A percentile compares a stretch with the other conserved stretches of the same genome.
Evolutionary conservation across 2,113 vertebrate species (phyloP).

Genomic region (Scomber scombrus): DNA sequence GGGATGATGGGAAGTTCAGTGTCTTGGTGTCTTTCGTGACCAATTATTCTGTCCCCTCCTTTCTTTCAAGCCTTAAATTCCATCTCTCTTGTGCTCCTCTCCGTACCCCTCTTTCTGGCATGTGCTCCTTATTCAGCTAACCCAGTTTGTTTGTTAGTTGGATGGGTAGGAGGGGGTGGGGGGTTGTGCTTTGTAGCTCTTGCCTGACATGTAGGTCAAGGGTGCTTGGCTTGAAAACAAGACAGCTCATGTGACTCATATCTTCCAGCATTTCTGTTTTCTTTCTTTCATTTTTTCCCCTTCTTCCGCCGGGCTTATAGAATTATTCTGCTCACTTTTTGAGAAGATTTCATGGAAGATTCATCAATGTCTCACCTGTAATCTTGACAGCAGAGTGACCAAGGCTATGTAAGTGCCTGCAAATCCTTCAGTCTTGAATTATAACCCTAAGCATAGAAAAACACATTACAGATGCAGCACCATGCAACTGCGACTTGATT

Average conservation of each 20-base stretch:
- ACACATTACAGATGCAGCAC: conserved; percentile 68
- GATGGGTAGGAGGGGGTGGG: conserved; percentile 42
- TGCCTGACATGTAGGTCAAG: conserved; percentile 65
- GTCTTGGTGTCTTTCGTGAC: conserved; percentile 54
- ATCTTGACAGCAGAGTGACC: conserved; percentile 63
- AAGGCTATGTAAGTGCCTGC: conserved; percentile 44
- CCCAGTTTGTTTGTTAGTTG: conserved; percentile 40
- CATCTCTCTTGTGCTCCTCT: conserved; percentile 7
- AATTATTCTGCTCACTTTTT: conserved; percentile 66
- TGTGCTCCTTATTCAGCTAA: conserved; percentile 20
- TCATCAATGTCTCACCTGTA: conserved; percentile 67
- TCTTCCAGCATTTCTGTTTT: conserved; percentile 37
- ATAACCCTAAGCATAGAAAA: conserved; percentile 63
- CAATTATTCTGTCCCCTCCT: conserved; percentile 29
- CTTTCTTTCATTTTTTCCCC: conserved; percentile 33
- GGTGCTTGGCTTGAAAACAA: conserved; percentile 49
- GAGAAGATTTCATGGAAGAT: conserved; percentile 67
- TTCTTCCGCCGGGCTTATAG: conserved; percentile 3
- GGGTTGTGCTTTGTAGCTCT: conserved; percentile 44
- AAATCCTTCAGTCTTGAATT: conserved; percentile 66
- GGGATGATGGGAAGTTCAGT: conserved; percentile 14
- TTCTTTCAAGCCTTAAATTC: conserved; percentile 16
- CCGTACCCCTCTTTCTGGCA: conserved; percentile 6
- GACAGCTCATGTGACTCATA: conserved; percentile 51
- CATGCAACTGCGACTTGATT: conserved; percentile 68